Evolutionary conservation across 2,797 vertebrate species (phyloP).

Genomic region (Chelonia mydas): DNA sequence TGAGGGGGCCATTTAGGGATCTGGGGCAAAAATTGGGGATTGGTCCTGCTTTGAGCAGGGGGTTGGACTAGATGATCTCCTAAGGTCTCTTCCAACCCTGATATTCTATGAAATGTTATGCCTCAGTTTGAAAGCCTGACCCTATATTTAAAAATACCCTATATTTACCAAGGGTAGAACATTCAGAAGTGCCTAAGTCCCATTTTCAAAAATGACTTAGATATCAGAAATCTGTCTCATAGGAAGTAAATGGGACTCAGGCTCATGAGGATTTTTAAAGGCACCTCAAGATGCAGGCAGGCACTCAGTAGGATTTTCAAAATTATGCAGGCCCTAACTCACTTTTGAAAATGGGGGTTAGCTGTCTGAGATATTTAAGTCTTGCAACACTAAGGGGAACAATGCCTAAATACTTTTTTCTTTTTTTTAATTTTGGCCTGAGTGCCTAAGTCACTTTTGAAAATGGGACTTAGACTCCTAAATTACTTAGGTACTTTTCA

Average conservation of each 20-base stretch:
- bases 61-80: no score
- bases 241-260: background rate
- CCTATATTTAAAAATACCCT: background rate
- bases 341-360: background rate
- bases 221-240: background rate
- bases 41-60: no score
- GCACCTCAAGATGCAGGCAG: background rate
- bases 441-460: no score
- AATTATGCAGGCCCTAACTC: background rate
- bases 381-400: no score
- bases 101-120: background rate
- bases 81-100: no score
- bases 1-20: no score
- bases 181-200: background rate
- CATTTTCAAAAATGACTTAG: background rate
- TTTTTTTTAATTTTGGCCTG: no score
- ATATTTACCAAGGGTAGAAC: background rate
- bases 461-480: no score
- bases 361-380: no score
- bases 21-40: no score
- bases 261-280: background rate
- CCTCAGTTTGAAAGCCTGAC: background rate
- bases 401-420: no score
- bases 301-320: background rate
- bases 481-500: no score